Percentiles rank a stretch among this genome's conserved stretches.
phyloP scores from a whole-genome alignment of 2,797 vertebrate species.

The Nannoperca obscura region DNA sequence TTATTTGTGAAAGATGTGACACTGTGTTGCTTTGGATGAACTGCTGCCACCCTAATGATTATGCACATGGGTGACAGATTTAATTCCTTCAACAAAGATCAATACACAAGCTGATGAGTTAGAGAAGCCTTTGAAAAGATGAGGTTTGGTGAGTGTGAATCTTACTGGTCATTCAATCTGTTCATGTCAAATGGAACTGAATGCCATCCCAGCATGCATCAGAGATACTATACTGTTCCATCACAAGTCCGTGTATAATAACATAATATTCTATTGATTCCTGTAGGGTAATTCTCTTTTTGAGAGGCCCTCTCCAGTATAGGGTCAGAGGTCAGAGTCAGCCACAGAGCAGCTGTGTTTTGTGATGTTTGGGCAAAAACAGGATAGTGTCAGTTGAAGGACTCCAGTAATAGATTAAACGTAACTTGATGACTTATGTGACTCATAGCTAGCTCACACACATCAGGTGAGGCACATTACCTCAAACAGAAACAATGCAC shows the following conservation, averaged over 20 bases:
- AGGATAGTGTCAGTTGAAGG: conserved; percentile 10
- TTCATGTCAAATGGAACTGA: not conserved
- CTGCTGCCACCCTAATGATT: not conserved
- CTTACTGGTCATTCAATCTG: conserved; percentile 11
- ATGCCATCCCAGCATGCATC: not conserved
- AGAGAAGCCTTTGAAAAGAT: not conserved
- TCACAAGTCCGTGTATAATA: not conserved
- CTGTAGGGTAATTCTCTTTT: not conserved
- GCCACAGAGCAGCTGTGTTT: not conserved
- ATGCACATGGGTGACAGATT: not conserved
- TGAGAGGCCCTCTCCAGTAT: not conserved
- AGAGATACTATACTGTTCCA: not conserved
- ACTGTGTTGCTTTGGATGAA: conserved; percentile 9
- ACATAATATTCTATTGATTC: conserved; percentile 21
- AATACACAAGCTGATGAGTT: conserved; percentile 1
- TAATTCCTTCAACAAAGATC: conserved; percentile 19
- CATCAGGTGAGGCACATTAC: not conserved
- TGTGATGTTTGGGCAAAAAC: not conserved
- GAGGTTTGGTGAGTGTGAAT: not conserved
- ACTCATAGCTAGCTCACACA: not conserved
- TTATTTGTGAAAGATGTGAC: conserved; percentile 21
- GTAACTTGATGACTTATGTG: conserved; percentile 6
- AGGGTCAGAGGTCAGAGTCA: conserved; percentile 26
- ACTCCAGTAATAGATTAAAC: conserved; percentile 27
- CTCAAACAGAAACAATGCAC: not conserved